phyloP scores from a whole-genome alignment of 2,888 invertebrate genomes.

The Leptopilina myrica region DNA sequence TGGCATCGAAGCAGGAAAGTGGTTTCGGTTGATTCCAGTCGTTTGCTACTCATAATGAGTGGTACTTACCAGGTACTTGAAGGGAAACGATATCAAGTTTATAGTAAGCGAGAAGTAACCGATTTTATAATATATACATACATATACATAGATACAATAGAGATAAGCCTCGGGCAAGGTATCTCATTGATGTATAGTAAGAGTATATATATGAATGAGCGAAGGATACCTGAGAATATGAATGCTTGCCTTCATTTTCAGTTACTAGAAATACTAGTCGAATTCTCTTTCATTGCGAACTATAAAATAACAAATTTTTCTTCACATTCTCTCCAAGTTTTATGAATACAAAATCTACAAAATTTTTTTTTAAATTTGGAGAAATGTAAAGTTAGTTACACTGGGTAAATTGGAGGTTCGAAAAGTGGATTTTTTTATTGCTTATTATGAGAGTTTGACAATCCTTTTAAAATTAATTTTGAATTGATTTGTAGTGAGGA shows the following conservation, averaged over 20 bases:
- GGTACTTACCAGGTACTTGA: slow-evolving; percentile 25
- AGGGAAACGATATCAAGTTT: slow-evolving; percentile 47
- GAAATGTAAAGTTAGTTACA: too few species aligned
- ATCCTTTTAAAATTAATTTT: too few species aligned
- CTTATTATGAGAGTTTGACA: too few species aligned
- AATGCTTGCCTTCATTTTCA: slow-evolving; percentile 20
- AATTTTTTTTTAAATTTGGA: too few species aligned
- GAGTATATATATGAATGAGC: slow-evolving; percentile 60
- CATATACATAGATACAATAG: slow-evolving; percentile 51
- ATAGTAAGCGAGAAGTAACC: slow-evolving; percentile 43
- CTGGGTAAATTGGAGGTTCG: too few species aligned
- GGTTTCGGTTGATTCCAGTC: slow-evolving; percentile 37
- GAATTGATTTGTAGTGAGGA: too few species aligned
- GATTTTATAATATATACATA: slow-evolving; percentile 35
- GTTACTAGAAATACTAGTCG: neutral
- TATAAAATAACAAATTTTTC: too few species aligned
- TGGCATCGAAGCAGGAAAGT: slow-evolving; percentile 31
- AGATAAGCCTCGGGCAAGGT: slow-evolving; percentile 57
- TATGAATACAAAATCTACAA: too few species aligned
- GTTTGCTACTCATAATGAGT: slow-evolving; percentile 40
- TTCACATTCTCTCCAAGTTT: too few species aligned
- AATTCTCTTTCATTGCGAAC: neutral
- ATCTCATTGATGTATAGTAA: slow-evolving; percentile 62
- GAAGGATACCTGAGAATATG: slow-evolving; percentile 25
- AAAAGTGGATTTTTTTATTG: too few species aligned